Conservation (phyloP, 2,113 vertebrate species). For the Puma concolor region DNA sequence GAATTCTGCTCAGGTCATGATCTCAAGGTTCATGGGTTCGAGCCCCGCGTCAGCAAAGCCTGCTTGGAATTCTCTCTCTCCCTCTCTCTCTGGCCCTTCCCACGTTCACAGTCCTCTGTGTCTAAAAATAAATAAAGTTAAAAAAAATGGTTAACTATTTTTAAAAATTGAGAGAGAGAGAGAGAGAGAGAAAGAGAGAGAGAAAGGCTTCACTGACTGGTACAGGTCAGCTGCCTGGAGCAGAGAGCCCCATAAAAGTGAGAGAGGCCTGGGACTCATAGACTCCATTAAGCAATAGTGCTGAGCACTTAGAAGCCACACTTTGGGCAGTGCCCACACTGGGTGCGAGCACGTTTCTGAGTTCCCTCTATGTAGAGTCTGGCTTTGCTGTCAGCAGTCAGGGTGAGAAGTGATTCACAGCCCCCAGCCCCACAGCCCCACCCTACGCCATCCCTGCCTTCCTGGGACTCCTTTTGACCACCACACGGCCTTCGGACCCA, state of each 20-base stretch:
- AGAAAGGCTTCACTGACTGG: neutral
- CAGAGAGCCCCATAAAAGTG: neutral
- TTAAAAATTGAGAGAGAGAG: too few species aligned
- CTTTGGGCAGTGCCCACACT: too few species aligned
- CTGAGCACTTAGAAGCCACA: neutral
- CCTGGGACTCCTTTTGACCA: neutral
- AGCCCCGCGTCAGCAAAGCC: too few species aligned
- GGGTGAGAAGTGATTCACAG: neutral
- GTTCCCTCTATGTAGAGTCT: neutral
- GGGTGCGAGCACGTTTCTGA: neutral
- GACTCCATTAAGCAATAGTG: neutral
- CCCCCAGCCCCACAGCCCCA: neutral
- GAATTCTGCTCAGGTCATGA: too few species aligned
- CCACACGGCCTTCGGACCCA: neutral
- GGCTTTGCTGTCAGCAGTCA: neutral
- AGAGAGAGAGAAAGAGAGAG: too few species aligned
- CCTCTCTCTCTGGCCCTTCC: too few species aligned
- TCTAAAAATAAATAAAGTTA: too few species aligned
- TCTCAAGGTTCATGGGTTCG: too few species aligned
- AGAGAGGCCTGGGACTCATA: neutral
- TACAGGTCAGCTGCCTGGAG: neutral
- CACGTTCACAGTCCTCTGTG: too few species aligned
- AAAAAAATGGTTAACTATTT: too few species aligned
- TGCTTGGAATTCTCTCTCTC: too few species aligned
- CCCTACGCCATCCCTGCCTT: neutral